Percentiles rank a stretch among this genome's conserved stretches.
phyloP scores from a whole-genome alignment of 2,113 vertebrate genomes.

The Mungos mungo region DNA sequence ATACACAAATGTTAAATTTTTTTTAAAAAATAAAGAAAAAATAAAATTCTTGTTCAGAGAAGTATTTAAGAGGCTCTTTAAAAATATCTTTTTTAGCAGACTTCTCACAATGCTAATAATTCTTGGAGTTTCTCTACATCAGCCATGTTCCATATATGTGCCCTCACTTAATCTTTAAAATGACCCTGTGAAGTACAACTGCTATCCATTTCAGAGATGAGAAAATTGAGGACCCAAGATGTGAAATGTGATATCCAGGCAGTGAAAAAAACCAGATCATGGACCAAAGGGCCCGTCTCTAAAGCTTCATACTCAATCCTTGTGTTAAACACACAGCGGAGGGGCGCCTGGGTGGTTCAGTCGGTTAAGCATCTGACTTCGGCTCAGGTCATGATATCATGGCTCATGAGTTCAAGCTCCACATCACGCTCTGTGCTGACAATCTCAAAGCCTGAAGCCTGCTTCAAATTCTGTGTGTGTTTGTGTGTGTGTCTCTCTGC shows the following conservation, averaged over 20 bases:
- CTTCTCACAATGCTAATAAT: background rate
- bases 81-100: conserved; percentile 13
- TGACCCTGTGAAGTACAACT: background rate
- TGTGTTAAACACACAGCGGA: background rate
- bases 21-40: background rate
- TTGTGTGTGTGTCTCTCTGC: no score
- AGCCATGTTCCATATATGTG: background rate
- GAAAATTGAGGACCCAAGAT: background rate
- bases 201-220: background rate
- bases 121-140: background rate
- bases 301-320: background rate
- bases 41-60: conserved; percentile 27
- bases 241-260: background rate
- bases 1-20: no score
- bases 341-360: no score
- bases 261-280: background rate
- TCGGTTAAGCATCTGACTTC: no score
- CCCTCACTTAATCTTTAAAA: background rate
- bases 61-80: background rate
- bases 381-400: no score
- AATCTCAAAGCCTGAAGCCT: no score
- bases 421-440: no score
- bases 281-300: background rate
- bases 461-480: no score
- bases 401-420: no score